These are phyloP conservation scores for Macrostomum lignano DNA, from an alignment of 1,140 invertebrate genomes.

Conservation along the genomic window DNA sequence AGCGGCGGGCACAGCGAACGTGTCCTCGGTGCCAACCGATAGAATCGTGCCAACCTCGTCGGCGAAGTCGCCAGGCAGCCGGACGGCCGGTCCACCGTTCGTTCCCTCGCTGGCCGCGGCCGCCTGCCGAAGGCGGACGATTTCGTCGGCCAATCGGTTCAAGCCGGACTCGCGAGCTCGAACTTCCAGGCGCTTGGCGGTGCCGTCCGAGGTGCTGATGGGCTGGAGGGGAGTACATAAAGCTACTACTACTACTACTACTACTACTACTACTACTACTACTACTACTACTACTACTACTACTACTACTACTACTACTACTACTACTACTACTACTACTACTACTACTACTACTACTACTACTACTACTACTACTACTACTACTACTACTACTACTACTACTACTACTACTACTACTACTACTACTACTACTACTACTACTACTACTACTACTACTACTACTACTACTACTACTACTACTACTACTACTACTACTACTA, in stretches of 20 bases:
- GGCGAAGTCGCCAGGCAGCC: no score
- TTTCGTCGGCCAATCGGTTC: no score
- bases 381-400: constrained; percentile 4
- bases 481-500: constrained; percentile 4
- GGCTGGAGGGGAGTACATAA: no score
- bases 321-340: constrained; percentile 4
- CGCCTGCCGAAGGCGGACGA: no score
- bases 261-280: constrained; percentile 2
- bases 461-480: constrained; percentile 3
- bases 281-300: constrained; percentile 3
- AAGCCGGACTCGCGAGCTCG: no score
- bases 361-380: constrained; percentile 1
- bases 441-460: constrained; percentile 4
- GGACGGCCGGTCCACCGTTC: no score
- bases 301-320: constrained; percentile 4
- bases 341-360: constrained; percentile 1
- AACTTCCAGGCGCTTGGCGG: no score
- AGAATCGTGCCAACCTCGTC: no score
- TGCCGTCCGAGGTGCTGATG: no score
- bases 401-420: constrained; percentile 3
- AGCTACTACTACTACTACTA: constrained; percentile 1
- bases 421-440: constrained; percentile 1
- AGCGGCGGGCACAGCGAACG: no score
- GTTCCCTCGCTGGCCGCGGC: no score
- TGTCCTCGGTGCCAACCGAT: no score